Conservation (phyloP, 2,797 vertebrate genomes). For the Crocidura indochinensis region DNA sequence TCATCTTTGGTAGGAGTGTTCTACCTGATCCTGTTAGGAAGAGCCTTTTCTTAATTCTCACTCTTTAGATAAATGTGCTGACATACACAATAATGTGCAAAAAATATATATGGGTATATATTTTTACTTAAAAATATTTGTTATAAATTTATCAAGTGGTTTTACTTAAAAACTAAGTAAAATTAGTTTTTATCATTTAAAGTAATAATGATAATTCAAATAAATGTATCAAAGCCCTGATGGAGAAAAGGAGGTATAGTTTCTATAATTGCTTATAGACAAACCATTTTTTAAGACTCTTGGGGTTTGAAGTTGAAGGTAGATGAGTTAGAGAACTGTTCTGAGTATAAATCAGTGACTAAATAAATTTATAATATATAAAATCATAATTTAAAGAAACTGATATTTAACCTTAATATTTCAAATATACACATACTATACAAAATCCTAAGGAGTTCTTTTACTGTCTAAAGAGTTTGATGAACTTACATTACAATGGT, state of each 20-base stretch:
- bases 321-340: not conserved
- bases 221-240: not conserved
- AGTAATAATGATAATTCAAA: constrained; percentile 25
- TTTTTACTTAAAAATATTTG: too few species aligned
- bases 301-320: not conserved
- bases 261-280: not conserved
- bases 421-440: not conserved
- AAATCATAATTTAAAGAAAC: constrained; percentile 20
- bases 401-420: constrained; percentile 30
- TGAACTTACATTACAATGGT: constrained; percentile 10
- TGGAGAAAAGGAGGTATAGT: not conserved
- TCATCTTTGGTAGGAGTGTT: not conserved
- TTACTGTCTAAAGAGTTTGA: not conserved
- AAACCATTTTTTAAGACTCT: not conserved
- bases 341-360: constrained; percentile 18
- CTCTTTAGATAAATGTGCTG: not conserved
- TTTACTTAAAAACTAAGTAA: too few species aligned
- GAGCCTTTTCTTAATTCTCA: not conserved
- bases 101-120: too few species aligned
- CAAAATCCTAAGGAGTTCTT: not conserved
- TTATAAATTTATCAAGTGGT: too few species aligned
- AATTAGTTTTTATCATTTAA: not conserved
- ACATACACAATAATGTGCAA: not conserved
- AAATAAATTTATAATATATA: constrained; percentile 1
- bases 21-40: not conserved